Evolutionary conservation across 2,113 vertebrate species (phyloP), one percentile per base, ranked within the genome.

Genomic region (Erinaceus europaeus): DNA sequence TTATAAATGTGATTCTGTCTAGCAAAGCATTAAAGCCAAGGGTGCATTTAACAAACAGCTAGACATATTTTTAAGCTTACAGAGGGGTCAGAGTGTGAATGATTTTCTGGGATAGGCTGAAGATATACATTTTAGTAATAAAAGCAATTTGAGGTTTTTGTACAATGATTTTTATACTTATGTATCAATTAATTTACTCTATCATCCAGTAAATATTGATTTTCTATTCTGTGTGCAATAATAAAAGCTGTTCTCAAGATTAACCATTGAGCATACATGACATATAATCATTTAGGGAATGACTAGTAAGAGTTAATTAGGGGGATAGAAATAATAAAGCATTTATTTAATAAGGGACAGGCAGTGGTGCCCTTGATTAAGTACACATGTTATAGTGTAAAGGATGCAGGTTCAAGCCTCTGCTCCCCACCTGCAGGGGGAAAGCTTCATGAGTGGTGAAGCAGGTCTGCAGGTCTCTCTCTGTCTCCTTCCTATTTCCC

Each of bases 171-270:
- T 93, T 11, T 57, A 20, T 55, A 61, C 40, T 89, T 48, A 78
- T 13, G 69, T 38, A 68, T 27, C 44, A 34, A 71, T 62, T 55
- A 48, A 44, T 38, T 40, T 68, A 32, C 11, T 69, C 25, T 9
- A 55, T 90, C 75, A 93, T 62, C 42, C 55, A 83, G 67, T 80
- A 48, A 12, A 79, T 67, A 36, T 9, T 84, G 44, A 44, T 44
- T 69, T 48, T 46, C 34, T 89, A 71, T 10, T 74, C 44, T 82
- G 34, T 36, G 23, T 71, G 50, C 34, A 52, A 57, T 17, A 61
- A 73, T 73, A 72, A 61, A 77, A 83, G 32, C 17, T 42, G 0
- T 71, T 86, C 48, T 84, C 55, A 32, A 55, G 25, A 69, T 73
- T 72, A 84, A 79, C 7, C 11, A 36, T 5, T 55, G 34, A 74